These are phyloP conservation scores for Sinocyclocheilus anophthalmus DNA, from an alignment of 2,113 vertebrate genomes.

Conservation along the genomic window DNA sequence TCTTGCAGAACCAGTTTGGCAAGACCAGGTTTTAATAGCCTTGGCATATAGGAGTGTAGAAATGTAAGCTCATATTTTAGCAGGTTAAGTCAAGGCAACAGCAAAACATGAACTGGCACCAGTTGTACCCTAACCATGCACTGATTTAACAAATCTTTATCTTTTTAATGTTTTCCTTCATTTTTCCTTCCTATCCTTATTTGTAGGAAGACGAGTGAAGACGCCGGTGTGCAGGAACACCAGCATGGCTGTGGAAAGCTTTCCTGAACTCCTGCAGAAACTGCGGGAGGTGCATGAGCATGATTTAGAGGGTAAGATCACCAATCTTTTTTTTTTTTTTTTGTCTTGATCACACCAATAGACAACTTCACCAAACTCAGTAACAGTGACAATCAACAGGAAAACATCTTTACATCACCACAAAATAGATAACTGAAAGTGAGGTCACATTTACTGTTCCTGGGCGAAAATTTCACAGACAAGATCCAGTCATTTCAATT, in stretches of 20 bases:
- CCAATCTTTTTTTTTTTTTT: not conserved
- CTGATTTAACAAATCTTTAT: too few relatives aligned
- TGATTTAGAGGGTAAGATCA: constrained; percentile 82
- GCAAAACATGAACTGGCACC: not conserved
- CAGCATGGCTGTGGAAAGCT: constrained; percentile 77
- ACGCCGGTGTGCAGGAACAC: constrained; percentile 10
- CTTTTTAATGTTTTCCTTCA: not conserved
- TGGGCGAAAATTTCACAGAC: too few relatives aligned
- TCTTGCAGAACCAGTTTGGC: constrained; percentile 63
- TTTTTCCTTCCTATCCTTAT: not conserved
- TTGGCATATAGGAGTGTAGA: constrained; percentile 59
- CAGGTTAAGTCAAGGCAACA: not conserved
- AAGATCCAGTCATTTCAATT: too few relatives aligned
- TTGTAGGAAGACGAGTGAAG: constrained; percentile 2
- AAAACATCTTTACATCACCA: not conserved
- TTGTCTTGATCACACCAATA: not conserved
- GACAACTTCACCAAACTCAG: not conserved
- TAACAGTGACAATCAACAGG: not conserved
- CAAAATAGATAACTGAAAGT: too few relatives aligned
- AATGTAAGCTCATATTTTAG: constrained; percentile 56
- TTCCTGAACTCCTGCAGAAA: constrained; percentile 83
- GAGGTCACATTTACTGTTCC: too few relatives aligned
- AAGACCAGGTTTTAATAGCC: constrained; percentile 53
- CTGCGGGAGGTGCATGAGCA: constrained; percentile 88
- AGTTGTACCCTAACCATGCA: not conserved